phyloP scores from a whole-genome alignment of 1,140 invertebrate genomes.

The Neotoxoptera formosana region DNA sequence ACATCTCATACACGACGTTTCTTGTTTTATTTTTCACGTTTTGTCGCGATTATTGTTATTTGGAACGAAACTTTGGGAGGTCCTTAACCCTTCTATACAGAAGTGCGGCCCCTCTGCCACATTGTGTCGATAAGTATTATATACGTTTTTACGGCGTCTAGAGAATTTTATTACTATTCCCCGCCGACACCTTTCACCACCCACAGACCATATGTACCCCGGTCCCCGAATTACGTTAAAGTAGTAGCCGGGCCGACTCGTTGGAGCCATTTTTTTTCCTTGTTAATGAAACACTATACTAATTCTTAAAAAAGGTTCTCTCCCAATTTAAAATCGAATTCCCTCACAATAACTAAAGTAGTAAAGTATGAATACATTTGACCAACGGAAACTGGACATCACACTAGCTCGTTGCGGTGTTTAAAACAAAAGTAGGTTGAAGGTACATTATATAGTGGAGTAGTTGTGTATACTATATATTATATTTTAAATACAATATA shows the following conservation, averaged over 20 bases:
- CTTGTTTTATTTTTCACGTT: not conserved
- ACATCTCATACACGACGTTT: not conserved
- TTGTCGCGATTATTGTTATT: not conserved
- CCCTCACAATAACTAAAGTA: not conserved
- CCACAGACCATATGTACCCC: not conserved
- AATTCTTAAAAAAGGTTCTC: not conserved
- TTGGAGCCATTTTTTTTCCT: not conserved
- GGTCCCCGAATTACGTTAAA: not conserved
- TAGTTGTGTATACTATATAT: not conserved
- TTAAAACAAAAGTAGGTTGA: not conserved
- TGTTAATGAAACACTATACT: not conserved
- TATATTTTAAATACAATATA: not conserved
- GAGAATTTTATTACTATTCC: not conserved
- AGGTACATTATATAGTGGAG: not conserved
- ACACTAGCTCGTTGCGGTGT: not conserved
- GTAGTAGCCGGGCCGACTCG: not conserved
- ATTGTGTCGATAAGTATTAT: not conserved
- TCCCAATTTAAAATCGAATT: not conserved
- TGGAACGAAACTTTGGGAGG: not conserved
- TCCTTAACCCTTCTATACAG: not conserved
- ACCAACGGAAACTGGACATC: not conserved
- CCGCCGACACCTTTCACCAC: not conserved
- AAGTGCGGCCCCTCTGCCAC: not conserved
- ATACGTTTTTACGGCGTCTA: constrained; percentile 8
- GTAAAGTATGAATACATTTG: not conserved